Evolutionary conservation across 1,140 invertebrate genomes (phyloP).

Genomic region (Bursaphelenchus mucronatus): DNA sequence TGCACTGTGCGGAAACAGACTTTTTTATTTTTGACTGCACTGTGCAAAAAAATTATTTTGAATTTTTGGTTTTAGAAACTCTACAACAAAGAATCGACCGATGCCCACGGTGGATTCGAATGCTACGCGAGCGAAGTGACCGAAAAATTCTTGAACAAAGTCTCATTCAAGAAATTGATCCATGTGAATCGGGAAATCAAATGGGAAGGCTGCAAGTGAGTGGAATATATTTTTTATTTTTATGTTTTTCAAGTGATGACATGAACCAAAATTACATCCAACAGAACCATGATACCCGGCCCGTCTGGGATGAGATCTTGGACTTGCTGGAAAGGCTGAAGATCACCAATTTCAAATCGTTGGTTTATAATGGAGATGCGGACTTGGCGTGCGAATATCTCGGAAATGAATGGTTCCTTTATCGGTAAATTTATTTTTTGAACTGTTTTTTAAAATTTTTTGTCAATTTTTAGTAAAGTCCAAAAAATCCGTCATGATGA

Average conservation of each 20-base stretch:
- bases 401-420: slow-evolving; percentile 65
- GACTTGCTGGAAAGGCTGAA: not conserved
- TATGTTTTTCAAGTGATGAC: slow-evolving; percentile 23
- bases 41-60: no score
- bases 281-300: slow-evolving; percentile 21
- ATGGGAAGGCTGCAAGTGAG: slow-evolving; percentile 20
- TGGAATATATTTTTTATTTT: not conserved
- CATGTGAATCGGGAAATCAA: slow-evolving; percentile 54
- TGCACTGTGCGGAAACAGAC: slow-evolving; percentile 1
- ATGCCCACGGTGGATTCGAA: slow-evolving; percentile 48
- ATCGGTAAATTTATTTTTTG: not conserved
- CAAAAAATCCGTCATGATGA: not conserved
- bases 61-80: slow-evolving; percentile 15
- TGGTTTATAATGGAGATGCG: slow-evolving; percentile 65
- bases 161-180: slow-evolving; percentile 58
- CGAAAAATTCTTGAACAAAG: slow-evolving; percentile 60
- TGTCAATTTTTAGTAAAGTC: not conserved
- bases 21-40: slow-evolving; percentile 1
- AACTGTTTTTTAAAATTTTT: no score
- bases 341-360: slow-evolving; percentile 41
- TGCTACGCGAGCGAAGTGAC: slow-evolving; percentile 59
- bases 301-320: slow-evolving; percentile 27
- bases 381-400: slow-evolving; percentile 66
- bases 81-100: slow-evolving; percentile 24
- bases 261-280: slow-evolving; percentile 28